Evolutionary conservation across 1,140 invertebrate genomes (phyloP).

Genomic region (Cydia splendana): DNA sequence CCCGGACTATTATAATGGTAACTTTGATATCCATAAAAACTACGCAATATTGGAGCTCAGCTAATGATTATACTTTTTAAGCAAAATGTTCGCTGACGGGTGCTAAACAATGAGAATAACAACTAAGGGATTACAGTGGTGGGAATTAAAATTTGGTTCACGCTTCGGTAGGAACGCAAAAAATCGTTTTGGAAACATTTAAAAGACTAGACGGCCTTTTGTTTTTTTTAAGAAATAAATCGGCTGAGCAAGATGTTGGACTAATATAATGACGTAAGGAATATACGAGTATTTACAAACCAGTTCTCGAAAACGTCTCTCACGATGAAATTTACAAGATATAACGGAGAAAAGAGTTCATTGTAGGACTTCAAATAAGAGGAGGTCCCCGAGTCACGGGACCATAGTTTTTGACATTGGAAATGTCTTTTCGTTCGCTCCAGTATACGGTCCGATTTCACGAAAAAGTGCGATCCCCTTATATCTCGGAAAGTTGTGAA

Average conservation of each 20-base stretch:
- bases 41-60: not conserved
- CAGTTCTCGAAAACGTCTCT: too few relatives aligned
- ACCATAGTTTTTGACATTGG: too few relatives aligned
- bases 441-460: too few relatives aligned
- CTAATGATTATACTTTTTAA: not conserved
- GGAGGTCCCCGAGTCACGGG: too few relatives aligned
- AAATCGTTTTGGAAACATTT: constrained; percentile 14
- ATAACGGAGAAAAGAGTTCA: too few relatives aligned
- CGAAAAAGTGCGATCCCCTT: too few relatives aligned
- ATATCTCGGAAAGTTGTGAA: too few relatives aligned
- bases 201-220: not conserved
- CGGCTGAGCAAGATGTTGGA: not conserved
- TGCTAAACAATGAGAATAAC: not conserved
- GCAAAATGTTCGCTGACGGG: not conserved
- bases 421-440: too few relatives aligned
- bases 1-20: not conserved
- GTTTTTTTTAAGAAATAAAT: not conserved
- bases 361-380: too few relatives aligned
- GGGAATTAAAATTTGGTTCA: constrained; percentile 9
- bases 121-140: not conserved
- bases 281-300: too few relatives aligned
- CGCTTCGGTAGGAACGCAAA: constrained; percentile 17
- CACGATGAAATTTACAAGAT: too few relatives aligned
- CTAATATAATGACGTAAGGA: too few relatives aligned
- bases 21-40: not conserved